Evolutionary conservation across 2,113 vertebrate species (phyloP), one percentile per base, ranked within the genome.

Genomic region (Tichodroma muraria): DNA sequence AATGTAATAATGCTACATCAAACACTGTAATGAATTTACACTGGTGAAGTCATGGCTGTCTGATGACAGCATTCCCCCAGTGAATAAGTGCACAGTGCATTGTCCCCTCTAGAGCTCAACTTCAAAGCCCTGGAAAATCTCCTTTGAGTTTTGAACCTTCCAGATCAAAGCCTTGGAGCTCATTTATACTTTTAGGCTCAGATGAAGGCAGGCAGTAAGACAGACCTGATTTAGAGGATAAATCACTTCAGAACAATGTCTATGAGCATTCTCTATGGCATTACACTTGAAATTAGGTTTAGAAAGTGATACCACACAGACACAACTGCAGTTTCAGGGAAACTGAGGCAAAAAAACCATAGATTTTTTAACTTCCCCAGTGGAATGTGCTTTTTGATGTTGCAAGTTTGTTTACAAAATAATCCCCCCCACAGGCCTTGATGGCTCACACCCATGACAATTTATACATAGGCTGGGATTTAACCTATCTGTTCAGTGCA

Each of bases 101-200:
- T 97, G 97, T 96, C 97, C 97, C 93, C 97, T 95, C 92, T 91
- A 85, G 96, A 94, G 97, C 92, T 89, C 93, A 95, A 96, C 97
- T 97, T 97, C 97, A 97, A 97, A 97, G 93, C 90, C 83, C 94
- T 92, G 90, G 81, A 91, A 97, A 97, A 95, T 93, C 94, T 96
- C 94, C 96, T 96, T 96, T 96, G 93, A 95, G 92, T 96, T 96
- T 92, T 94, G 93, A 96, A 97, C 96, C 97, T 97, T 88, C 85
- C 87, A 97, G 98, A 98, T 98, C 98, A 98, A 98, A 98, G 96
- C 94, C 90, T 95, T 96, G 93, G 93, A 96, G 97, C 92, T 97
- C 98, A 98, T 98, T 97, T 93, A 97, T 97, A 97, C 98, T 98
- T 98, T 97, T 97, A 94, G 90, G 97, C 98, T 98, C 98, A 98